Percentiles rank a stretch among this genome's conserved stretches.
Conservation (phyloP, 2,888 invertebrate species). For the Lobophora halterata region DNA sequence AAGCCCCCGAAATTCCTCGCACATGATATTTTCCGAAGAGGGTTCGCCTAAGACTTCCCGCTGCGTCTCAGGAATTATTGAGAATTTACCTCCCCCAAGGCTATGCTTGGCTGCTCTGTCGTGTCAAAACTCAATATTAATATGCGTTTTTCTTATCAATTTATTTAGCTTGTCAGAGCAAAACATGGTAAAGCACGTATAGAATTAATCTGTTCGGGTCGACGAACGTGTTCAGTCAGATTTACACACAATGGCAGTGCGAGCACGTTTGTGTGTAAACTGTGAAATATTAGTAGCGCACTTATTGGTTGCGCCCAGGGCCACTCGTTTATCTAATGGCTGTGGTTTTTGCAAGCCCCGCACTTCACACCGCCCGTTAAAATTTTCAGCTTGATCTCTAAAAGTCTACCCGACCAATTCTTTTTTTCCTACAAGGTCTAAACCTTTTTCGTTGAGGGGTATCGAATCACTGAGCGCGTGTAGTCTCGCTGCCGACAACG, state of each 20-base stretch:
- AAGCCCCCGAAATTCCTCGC: conserved; percentile 51
- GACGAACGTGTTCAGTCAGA: conserved; percentile 54
- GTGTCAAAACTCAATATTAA: conserved; percentile 36
- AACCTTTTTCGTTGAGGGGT: conserved; percentile 49
- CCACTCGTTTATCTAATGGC: conserved; percentile 45
- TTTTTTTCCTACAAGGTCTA: conserved; percentile 49
- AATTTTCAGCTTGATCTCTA: conserved; percentile 43
- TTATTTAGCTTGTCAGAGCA: conserved; percentile 27
- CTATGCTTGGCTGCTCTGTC: conserved; percentile 41
- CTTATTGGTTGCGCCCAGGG: conserved; percentile 39
- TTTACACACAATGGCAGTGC: conserved; percentile 65
- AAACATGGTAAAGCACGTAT: conserved; percentile 41
- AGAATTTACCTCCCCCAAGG: conserved; percentile 42
- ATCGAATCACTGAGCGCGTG: conserved; percentile 46
- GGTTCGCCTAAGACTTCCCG: conserved; percentile 45
- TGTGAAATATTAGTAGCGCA: conserved; percentile 58
- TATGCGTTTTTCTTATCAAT: conserved; percentile 10
- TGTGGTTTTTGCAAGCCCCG: conserved; percentile 42
- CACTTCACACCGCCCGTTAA: conserved; percentile 33
- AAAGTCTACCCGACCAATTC: conserved; percentile 37
- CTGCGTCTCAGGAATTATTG: conserved; percentile 43
- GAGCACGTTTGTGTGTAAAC: conserved; percentile 58
- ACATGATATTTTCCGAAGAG: conserved; percentile 52
- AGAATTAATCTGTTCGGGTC: conserved; percentile 56
- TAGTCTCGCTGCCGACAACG: conserved; percentile 35